Evolutionary conservation across 2,113 vertebrate species (phyloP), one percentile per base, ranked within the genome.

Genomic region (Colossoma macropomum): DNA sequence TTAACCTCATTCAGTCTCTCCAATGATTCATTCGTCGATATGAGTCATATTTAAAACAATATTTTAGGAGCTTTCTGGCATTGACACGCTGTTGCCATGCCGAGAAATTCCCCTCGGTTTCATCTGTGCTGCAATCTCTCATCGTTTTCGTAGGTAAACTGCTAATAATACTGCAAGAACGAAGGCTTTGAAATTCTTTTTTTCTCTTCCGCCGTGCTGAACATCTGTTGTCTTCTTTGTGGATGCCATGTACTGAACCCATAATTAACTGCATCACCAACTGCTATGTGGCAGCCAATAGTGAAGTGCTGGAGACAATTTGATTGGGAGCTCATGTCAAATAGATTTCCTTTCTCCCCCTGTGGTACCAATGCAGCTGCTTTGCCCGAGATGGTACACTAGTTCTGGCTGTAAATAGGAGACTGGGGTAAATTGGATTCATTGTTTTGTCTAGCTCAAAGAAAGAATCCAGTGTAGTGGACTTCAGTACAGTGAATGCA

Each of bases 181-280:
- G 38, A 75, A 75, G 1, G 69, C 76, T 19, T 52, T 72, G 32
- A 28, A 17, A 19, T 19, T 13, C 27, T 38, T 41, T 25, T 32
- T 9, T 71, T 45, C 52, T 9, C 13, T 80, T 15, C 60, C 12
- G 21, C 28, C 73, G 28, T 83, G 25, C 41, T 77, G 66, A 62
- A 71, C 77, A 80, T 75, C 80, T 80, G 80, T 71, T 83, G 77
- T 83, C 73, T 80, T 70, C 77, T 85, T 75, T 65, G 73, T 74
- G 30, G 62, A 65, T 74, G 79, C 68, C 70, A 84, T 84, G 84
- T 72, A 54, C 69, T 84, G 81, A 86, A 88, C 62, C 84, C 74
- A 15, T 83, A 78, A 86, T 86, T 82, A 86, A 85, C 74, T 84
- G 78, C 66, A 52, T 75, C 75, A 76, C 82, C 70, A 78, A 79